These are phyloP conservation scores for Poecile montanus DNA, from an alignment of 2,797 vertebrate genomes.

Conservation along the genomic window DNA sequence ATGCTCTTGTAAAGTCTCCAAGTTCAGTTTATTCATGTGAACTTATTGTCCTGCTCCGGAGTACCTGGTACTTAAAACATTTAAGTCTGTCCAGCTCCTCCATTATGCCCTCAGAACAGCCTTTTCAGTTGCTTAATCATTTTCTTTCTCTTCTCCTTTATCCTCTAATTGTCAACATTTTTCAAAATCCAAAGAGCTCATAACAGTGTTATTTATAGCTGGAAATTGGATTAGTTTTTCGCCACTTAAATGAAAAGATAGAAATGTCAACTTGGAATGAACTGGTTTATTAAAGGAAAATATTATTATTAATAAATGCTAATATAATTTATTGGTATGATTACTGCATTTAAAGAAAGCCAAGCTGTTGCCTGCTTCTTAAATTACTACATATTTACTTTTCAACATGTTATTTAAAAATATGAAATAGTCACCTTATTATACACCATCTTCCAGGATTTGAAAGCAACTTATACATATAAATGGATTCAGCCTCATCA, in stretches of 20 bases:
- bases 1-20: background rate
- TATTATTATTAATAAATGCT: background rate
- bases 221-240: background rate
- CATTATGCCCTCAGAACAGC: background rate
- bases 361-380: background rate
- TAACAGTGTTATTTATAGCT: background rate
- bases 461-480: background rate
- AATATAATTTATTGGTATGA: background rate
- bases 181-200: background rate
- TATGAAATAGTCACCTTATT: constrained; percentile 16
- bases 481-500: constrained; percentile 40
- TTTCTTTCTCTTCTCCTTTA: background rate
- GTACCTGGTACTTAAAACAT: background rate
- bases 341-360: constrained; percentile 21
- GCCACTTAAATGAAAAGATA: background rate
- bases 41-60: background rate
- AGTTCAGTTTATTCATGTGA: background rate
- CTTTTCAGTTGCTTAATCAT: background rate
- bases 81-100: background rate
- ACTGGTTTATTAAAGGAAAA: background rate
- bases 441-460: background rate
- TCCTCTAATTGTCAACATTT: background rate
- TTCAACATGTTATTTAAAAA: constrained; percentile 1
- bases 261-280: background rate
- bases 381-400: background rate